Evolutionary conservation across 2,113 vertebrate genomes (phyloP).

Genomic region (Forbesichthys agassizii): DNA sequence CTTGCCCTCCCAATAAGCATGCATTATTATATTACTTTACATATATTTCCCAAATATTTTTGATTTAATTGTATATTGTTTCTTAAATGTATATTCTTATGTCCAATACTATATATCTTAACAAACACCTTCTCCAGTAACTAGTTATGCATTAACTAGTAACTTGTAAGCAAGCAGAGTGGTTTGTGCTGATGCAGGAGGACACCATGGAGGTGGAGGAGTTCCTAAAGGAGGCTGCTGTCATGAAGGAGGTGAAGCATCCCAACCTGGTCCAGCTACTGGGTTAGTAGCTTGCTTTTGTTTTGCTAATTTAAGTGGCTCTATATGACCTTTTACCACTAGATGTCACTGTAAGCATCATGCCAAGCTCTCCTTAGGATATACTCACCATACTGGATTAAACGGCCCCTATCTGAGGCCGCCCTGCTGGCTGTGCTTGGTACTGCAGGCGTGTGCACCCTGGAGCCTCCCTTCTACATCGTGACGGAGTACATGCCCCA

Average conservation of each 20-base stretch:
- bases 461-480: constrained; percentile 98
- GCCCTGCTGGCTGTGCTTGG: not conserved
- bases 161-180: too few relatives aligned
- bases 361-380: too few relatives aligned
- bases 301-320: too few relatives aligned
- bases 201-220: constrained; percentile 99
- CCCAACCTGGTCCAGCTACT: constrained; percentile 94
- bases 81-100: not conserved
- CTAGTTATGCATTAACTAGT: too few relatives aligned
- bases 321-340: too few relatives aligned
- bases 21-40: too few relatives aligned
- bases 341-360: too few relatives aligned
- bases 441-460: constrained; percentile 90
- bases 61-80: too few relatives aligned
- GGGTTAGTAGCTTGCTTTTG: constrained; percentile 58
- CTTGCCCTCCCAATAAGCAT: too few relatives aligned
- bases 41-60: not conserved
- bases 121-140: too few relatives aligned
- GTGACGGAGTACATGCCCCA: constrained; percentile 99
- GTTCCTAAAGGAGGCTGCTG: constrained; percentile 96
- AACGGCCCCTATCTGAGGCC: not conserved
- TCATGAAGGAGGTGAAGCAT: constrained; percentile 99
- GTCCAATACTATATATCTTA: constrained; percentile 12
- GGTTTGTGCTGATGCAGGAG: constrained; percentile 76
- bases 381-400: too few relatives aligned